Evolutionary conservation across 2,888 invertebrate genomes (phyloP).

Genomic region (Lasioglossum leucozonium): DNA sequence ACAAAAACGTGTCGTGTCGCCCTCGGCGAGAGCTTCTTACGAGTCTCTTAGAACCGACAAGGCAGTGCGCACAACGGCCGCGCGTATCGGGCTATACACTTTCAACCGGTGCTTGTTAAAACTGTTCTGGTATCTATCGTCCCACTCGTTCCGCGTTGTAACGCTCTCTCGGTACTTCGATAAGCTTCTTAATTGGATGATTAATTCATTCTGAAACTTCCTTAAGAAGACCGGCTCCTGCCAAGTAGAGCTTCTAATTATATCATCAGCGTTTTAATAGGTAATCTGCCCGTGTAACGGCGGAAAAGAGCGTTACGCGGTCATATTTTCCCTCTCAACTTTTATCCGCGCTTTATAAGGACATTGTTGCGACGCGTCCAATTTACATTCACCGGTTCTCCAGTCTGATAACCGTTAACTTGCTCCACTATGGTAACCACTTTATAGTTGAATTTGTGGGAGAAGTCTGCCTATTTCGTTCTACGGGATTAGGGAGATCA

Average conservation of each 20-base stretch:
- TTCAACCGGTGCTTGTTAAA: slow-evolving; percentile 35
- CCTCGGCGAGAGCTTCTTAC: slow-evolving; percentile 54
- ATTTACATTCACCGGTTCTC: not conserved
- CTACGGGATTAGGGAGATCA: no score
- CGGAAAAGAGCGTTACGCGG: slow-evolving; percentile 1
- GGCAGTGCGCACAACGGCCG: no score
- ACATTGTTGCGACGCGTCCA: not conserved
- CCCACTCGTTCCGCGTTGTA: not conserved
- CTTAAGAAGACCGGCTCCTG: not conserved
- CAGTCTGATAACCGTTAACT: not conserved
- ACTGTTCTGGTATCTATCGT: slow-evolving; percentile 10
- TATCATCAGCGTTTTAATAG: slow-evolving; percentile 12
- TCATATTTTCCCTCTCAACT: not conserved
- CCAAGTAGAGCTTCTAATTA: slow-evolving; percentile 3
- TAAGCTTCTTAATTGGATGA: slow-evolving; percentile 22
- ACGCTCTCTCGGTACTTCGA: slow-evolving; percentile 21
- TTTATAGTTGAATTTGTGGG: not conserved
- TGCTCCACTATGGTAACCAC: not conserved
- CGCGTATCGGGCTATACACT: slow-evolving; percentile 8
- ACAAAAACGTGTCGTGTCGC: slow-evolving; percentile 55
- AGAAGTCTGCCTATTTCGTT: no score
- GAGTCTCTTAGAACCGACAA: slow-evolving; percentile 31
- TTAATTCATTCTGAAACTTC: slow-evolving; percentile 16
- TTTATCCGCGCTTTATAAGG: not conserved
- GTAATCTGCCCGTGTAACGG: not conserved